Evolutionary conservation across 1,140 invertebrate species (phyloP).

Genomic region (Triops longicaudatus): DNA sequence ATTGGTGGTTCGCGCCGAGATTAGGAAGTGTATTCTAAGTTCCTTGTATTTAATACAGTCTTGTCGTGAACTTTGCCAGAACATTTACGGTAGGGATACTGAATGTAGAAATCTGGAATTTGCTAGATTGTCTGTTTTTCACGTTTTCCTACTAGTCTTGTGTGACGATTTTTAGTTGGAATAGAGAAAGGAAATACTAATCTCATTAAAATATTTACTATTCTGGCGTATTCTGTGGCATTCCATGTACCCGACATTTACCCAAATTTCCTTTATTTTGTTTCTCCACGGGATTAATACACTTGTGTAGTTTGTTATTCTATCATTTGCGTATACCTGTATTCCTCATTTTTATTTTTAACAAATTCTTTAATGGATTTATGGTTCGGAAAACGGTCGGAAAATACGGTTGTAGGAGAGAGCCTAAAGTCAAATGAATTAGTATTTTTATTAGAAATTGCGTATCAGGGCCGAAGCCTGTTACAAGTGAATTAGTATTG

Average conservation of each 20-base stretch:
- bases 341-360: too few species aligned
- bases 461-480: too few species aligned
- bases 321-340: too few species aligned
- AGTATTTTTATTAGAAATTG: too few species aligned
- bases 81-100: neutral
- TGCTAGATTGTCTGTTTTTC: neutral
- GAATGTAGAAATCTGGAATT: neutral
- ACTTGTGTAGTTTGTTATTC: too few species aligned
- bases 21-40: neutral
- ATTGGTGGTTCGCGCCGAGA: constrained; percentile 25
- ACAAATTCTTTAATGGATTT: neutral
- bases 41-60: neutral
- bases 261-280: too few species aligned
- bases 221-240: neutral
- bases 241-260: neutral
- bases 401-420: constrained; percentile 33
- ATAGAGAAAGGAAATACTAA: neutral
- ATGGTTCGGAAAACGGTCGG: neutral
- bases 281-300: too few species aligned
- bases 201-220: neutral
- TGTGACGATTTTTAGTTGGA: neutral
- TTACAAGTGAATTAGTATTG: too few species aligned
- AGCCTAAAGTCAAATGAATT: too few species aligned
- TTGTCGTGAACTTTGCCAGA: too few species aligned
- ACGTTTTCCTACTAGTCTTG: neutral